phyloP scores from a whole-genome alignment of 1,140 invertebrate genomes.

The Danaus melanippus region DNA sequence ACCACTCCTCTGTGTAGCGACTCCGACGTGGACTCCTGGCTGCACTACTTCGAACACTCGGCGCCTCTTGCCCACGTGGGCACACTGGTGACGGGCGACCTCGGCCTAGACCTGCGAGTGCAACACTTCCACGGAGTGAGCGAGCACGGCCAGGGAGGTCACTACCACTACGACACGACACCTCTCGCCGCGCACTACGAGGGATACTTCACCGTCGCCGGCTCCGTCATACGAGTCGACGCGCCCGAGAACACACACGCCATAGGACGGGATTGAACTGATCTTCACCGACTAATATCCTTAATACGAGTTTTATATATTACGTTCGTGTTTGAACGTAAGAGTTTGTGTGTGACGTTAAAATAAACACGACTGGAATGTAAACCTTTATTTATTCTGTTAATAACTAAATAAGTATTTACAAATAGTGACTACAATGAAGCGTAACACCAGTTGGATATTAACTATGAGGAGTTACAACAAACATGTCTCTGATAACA shows the following conservation, averaged over 20 bases:
- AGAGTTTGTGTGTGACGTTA: too few relatives aligned
- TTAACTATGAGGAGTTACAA: too few relatives aligned
- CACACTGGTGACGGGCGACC: slow-evolving; percentile 89
- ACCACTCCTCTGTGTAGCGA: slow-evolving; percentile 79
- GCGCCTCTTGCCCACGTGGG: slow-evolving; percentile 90
- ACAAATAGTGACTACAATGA: too few relatives aligned
- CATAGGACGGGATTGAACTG: slow-evolving; percentile 67
- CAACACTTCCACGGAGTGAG: slow-evolving; percentile 97
- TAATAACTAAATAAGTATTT: too few relatives aligned
- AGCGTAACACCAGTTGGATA: too few relatives aligned
- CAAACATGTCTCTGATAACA: too few relatives aligned
- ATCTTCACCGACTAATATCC: too few relatives aligned
- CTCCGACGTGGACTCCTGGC: slow-evolving; percentile 86
- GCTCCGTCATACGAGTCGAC: slow-evolving; percentile 85
- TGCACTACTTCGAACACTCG: slow-evolving; percentile 92
- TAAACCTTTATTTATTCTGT: too few relatives aligned
- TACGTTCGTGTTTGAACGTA: too few relatives aligned
- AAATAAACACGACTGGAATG: too few relatives aligned
- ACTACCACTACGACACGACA: slow-evolving; percentile 96
- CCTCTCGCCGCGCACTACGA: slow-evolving; percentile 88
- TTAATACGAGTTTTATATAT: too few relatives aligned
- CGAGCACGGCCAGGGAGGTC: slow-evolving; percentile 89
- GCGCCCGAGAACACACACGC: slow-evolving; percentile 75
- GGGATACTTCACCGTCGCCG: slow-evolving; percentile 88
- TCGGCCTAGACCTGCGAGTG: slow-evolving; percentile 87